These are phyloP conservation scores for human (Homo sapiens) DNA, from an alignment of 2,113 vertebrate genomes.

Conservation along the genomic window DNA sequence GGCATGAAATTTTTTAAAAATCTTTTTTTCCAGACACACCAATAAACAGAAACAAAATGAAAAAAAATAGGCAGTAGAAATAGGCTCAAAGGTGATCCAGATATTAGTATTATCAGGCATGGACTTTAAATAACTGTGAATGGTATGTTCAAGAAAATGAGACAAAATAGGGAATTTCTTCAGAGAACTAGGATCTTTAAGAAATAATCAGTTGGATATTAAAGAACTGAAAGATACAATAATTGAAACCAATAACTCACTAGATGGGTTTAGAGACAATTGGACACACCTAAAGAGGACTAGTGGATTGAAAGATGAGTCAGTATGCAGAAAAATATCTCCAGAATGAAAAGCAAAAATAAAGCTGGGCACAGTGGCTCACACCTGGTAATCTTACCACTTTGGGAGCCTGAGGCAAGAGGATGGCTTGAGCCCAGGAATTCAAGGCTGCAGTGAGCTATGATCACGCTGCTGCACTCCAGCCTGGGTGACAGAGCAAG, in stretches of 20 bases:
- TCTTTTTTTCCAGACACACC: not conserved
- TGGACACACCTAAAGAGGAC: not conserved
- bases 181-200: not conserved
- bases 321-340: not conserved
- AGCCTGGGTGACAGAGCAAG: no score
- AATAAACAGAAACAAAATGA: not conserved
- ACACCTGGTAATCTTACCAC: no score
- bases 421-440: no score
- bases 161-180: not conserved
- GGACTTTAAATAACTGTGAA: not conserved
- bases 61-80: not conserved
- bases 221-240: not conserved
- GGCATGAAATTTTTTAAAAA: not conserved
- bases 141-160: not conserved
- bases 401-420: no score
- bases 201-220: not conserved
- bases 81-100: not conserved
- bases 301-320: not conserved
- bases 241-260: not conserved
- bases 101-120: not conserved
- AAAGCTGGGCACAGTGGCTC: not conserved
- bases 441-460: no score
- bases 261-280: not conserved
- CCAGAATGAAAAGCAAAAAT: not conserved
- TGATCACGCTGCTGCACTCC: no score